phyloP scores from a whole-genome alignment of 2,113 vertebrate genomes.

The Notiomystis cincta region DNA sequence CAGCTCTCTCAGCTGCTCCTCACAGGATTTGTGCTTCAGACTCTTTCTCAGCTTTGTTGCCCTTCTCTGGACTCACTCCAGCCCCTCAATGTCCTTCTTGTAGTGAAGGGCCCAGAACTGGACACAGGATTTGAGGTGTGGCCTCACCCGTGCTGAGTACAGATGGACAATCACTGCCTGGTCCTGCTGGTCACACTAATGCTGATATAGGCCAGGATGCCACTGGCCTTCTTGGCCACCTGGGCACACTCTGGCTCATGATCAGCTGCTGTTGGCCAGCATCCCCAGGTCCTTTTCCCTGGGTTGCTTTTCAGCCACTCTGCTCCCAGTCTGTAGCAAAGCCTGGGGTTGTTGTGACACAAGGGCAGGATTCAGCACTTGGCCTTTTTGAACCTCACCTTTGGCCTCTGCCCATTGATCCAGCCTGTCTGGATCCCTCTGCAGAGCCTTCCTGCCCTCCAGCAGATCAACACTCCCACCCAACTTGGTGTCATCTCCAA shows the following conservation, averaged over 20 bases:
- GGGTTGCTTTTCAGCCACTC: neutral
- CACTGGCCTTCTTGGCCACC: neutral
- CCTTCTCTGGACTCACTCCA: fast-evolving
- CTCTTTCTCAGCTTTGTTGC: fast-evolving
- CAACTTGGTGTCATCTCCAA: neutral
- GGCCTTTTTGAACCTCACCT: neutral
- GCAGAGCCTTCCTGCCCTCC: neutral
- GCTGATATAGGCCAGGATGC: neutral
- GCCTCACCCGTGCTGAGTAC: neutral
- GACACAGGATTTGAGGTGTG: fast-evolving
- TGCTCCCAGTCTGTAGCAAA: neutral
- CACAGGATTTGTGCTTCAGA: neutral
- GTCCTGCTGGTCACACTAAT: neutral
- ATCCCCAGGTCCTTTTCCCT: neutral
- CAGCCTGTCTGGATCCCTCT: neutral
- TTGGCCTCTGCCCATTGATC: neutral
- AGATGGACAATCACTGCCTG: neutral
- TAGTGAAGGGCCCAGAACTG: neutral
- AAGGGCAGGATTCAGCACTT: neutral
- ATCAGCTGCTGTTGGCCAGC: neutral
- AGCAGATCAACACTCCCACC: neutral
- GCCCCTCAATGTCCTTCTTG: neutral
- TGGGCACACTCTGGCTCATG: neutral
- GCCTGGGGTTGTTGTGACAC: neutral
- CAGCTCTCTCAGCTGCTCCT: neutral